Conservation (phyloP, 2,113 vertebrate species). For the Campylomormyrus tamandua region DNA sequence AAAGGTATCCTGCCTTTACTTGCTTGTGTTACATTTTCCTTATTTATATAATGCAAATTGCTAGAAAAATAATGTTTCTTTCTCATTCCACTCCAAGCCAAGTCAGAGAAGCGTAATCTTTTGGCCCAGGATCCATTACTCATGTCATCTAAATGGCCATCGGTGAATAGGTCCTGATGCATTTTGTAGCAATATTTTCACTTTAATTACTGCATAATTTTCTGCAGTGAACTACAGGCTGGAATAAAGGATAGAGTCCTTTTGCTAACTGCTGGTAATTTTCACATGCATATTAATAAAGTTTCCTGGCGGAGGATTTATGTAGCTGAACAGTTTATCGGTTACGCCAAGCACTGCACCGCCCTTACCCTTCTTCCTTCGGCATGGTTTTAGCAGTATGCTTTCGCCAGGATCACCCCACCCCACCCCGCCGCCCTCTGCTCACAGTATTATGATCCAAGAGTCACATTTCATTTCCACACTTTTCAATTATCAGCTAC, state of each 20-base stretch:
- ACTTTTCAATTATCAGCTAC: constrained; percentile 1
- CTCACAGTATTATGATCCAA: neutral
- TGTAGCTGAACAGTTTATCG: neutral
- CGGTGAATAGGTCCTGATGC: neutral
- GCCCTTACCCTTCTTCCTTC: no score
- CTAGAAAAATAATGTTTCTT: neutral
- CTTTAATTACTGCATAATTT: constrained; percentile 8
- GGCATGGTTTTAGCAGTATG: neutral
- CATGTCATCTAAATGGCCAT: neutral
- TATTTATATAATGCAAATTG: neutral
- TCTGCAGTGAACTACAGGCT: neutral
- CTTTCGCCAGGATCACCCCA: neutral
- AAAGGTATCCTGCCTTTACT: neutral
- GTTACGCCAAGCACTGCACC: neutral
- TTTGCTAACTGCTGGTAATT: neutral
- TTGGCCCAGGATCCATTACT: neutral
- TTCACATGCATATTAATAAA: neutral
- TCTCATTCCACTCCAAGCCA: neutral
- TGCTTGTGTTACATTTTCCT: neutral
- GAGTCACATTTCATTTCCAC: constrained; percentile 9
- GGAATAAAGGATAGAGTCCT: neutral
- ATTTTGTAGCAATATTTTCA: neutral
- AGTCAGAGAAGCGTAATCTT: neutral
- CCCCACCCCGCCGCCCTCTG: neutral
- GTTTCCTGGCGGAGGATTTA: neutral